Evolutionary conservation across 2,113 vertebrate species (phyloP), one percentile per base, ranked within the genome.

Genomic region (Arothron firmamentum): DNA sequence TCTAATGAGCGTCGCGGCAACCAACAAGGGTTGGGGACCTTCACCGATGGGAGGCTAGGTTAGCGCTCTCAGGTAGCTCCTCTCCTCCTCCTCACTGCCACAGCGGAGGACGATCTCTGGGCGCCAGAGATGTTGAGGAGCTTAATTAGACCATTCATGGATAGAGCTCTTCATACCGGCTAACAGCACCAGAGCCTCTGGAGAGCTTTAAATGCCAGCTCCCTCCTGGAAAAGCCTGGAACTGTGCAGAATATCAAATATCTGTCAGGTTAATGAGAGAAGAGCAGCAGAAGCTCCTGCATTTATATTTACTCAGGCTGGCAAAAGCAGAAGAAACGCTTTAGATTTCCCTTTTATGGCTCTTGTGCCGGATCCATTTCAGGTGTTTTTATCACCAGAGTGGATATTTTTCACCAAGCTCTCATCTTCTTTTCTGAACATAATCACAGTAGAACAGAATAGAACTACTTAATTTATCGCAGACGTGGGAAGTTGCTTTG

Each of bases 71-170:
- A 47, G 19, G 3, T 34, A 34, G 51, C 65, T 54, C 77, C 74
- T 54, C 63, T 74, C 59, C 61, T 68, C 85, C 84, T 85, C 82
- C 86, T 89, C 88, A 86, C 75, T 34, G 67, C 84, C 76, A 78
- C 83, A 84, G 82, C 63, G 45, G 67, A 72, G 77, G 75, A 84
- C 76, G 83, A 86, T 89, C 84, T 87, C 87, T 57, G 79, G 85
- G 83, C 68, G 77, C 74, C 78, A 64, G 67, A 73, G 81, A 88
- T 88, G 87, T 80, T 62, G 76, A 87, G 81, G 82, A 84, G 65
- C 80, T 77, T 90, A 89, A 90, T 90, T 84, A 89, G 84, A 85
- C 88, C 62, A 78, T 88, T 80, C 75, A 67, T 67, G 67, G 82
- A 84, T 79, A 83, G 82, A 78, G 72, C 71, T 77, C 67, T 71